Conservation (phyloP, 2,888 invertebrate genomes). For the Drosophila stalkeri region DNA sequence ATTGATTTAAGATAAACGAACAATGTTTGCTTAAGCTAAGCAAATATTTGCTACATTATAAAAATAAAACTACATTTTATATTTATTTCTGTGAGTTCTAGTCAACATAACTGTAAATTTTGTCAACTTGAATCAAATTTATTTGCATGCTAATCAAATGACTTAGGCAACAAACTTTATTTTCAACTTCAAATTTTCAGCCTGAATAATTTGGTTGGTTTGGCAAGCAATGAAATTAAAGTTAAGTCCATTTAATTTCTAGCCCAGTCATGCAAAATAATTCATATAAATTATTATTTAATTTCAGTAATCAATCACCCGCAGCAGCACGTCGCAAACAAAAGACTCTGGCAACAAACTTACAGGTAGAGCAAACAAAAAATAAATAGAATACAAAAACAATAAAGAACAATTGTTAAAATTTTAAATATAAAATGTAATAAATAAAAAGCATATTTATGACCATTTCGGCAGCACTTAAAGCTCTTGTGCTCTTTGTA, state of each 20-base stretch:
- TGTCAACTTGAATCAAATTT: background rate
- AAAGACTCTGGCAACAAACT: constrained; percentile 68
- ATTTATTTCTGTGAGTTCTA: background rate
- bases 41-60: background rate
- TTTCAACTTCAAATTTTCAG: constrained; percentile 15
- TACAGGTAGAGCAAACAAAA: constrained; percentile 21
- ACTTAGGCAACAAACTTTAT: constrained; percentile 51
- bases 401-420: constrained; percentile 26
- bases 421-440: constrained; percentile 55
- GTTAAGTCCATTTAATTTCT: constrained; percentile 29
- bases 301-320: constrained; percentile 69
- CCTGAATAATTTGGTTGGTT: background rate
- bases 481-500: constrained; percentile 31
- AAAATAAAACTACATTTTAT: background rate
- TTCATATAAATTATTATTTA: constrained; percentile 63
- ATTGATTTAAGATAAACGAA: background rate
- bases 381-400: constrained; percentile 1
- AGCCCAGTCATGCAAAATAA: constrained; percentile 73
- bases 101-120: background rate
- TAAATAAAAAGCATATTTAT: constrained; percentile 68
- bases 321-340: constrained; percentile 48
- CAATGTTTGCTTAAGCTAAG: background rate
- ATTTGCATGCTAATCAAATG: constrained; percentile 26
- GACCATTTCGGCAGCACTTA: constrained; percentile 39
- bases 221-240: constrained; percentile 13